These are phyloP conservation scores for Albula goreensis DNA, from an alignment of 2,113 vertebrate genomes.

Conservation along the genomic window DNA sequence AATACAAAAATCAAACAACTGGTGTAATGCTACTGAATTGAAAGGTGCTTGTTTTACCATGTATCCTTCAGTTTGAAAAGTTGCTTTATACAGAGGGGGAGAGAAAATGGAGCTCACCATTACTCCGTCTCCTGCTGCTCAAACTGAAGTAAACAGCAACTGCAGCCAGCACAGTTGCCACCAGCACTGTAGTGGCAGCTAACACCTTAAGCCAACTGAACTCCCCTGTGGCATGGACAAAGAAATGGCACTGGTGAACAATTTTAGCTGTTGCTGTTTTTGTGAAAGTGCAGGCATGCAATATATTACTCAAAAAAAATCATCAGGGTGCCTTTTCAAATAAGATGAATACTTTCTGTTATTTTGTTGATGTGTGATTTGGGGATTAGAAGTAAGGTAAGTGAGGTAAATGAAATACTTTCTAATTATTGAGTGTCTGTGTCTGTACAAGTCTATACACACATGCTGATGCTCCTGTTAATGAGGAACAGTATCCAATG, in stretches of 20 bases:
- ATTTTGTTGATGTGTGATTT: no score
- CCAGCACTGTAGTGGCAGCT: constrained; percentile 53
- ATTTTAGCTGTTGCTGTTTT: not conserved
- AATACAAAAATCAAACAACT: not conserved
- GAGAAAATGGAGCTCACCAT: constrained; percentile 43
- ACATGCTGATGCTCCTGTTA: no score
- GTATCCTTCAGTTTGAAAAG: no score
- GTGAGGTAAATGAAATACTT: no score
- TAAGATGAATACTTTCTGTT: no score
- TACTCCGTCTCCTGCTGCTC: constrained; percentile 48
- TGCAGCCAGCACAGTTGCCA: constrained; percentile 53
- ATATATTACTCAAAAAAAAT: not conserved
- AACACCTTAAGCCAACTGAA: constrained; percentile 58
- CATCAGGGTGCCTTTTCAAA: not conserved
- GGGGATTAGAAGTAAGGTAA: no score
- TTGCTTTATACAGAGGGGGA: no score
- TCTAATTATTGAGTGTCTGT: no score
- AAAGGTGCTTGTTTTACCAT: no score
- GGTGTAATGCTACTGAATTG: no score
- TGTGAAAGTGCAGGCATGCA: not conserved
- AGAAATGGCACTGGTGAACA: not conserved
- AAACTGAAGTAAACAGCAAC: constrained; percentile 57
- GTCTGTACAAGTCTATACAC: no score
- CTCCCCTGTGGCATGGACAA: constrained; percentile 43
- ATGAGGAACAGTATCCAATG: no score